phyloP scores from a whole-genome alignment of 2,888 invertebrate species.

The Endomychus coccineus region DNA sequence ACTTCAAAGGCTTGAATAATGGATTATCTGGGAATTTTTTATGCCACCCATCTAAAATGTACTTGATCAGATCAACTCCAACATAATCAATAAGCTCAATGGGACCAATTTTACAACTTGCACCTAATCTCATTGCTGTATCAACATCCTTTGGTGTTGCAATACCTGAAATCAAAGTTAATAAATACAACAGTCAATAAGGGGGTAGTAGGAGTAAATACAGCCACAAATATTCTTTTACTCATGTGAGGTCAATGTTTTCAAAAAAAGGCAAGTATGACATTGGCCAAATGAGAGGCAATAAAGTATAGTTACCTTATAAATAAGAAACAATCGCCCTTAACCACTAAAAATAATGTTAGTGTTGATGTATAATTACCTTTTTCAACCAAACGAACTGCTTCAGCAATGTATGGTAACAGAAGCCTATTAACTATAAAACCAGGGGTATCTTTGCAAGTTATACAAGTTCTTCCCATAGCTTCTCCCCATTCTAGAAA shows the following conservation, averaged over 20 bases:
- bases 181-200: too few relatives aligned
- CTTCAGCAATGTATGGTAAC: slow-evolving; percentile 77
- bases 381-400: slow-evolving; percentile 71
- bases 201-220: too few relatives aligned
- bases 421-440: slow-evolving; percentile 85
- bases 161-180: slow-evolving; percentile 57
- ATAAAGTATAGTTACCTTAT: too few relatives aligned
- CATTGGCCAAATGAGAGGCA: too few relatives aligned
- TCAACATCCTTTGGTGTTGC: slow-evolving; percentile 74
- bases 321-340: too few relatives aligned
- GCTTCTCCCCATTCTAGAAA: slow-evolving; percentile 75
- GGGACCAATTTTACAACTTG: slow-evolving; percentile 86
- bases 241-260: too few relatives aligned
- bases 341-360: too few relatives aligned
- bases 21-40: slow-evolving; percentile 62
- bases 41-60: slow-evolving; percentile 74
- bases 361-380: too few relatives aligned
- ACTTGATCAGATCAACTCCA: slow-evolving; percentile 70
- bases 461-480: slow-evolving; percentile 76
- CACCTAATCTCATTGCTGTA: slow-evolving; percentile 83
- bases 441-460: slow-evolving; percentile 87
- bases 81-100: slow-evolving; percentile 78
- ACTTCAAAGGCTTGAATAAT: slow-evolving; percentile 54
- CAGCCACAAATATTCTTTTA: too few relatives aligned
- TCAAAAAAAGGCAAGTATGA: too few relatives aligned